A percentile compares a stretch with the other conserved stretches of the same genome.
These are phyloP conservation scores for Erebia epiphron DNA, from an alignment of 2,888 invertebrate genomes.

Conservation along the genomic window DNA sequence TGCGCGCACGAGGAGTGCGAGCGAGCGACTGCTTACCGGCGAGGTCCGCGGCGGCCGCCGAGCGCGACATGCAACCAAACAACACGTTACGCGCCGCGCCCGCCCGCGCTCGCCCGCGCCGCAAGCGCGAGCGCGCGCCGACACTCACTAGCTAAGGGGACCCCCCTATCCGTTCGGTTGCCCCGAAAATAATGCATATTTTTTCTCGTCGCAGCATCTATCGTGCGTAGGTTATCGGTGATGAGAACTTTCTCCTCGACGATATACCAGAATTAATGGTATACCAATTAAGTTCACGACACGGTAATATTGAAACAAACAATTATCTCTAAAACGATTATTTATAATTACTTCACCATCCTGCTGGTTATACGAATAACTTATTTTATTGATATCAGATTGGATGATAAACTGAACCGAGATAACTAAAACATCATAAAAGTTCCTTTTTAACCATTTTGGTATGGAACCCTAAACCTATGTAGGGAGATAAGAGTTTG, in stretches of 20 bases:
- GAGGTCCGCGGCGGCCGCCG: constrained; percentile 51
- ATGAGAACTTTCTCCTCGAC: not conserved
- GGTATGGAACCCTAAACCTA: no score
- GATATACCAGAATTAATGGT: not conserved
- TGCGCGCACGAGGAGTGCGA: constrained; percentile 58
- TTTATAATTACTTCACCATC: not conserved
- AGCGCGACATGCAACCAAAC: constrained; percentile 73
- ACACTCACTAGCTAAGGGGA: constrained; percentile 14
- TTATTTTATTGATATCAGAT: not conserved
- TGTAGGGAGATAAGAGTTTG: no score
- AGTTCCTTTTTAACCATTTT: no score
- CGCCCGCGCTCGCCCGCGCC: constrained; percentile 19
- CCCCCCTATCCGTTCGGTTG: constrained; percentile 18
- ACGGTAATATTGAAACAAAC: not conserved
- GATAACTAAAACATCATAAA: not conserved
- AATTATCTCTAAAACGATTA: not conserved
- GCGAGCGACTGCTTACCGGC: constrained; percentile 62
- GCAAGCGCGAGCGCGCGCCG: constrained; percentile 6
- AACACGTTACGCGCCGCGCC: constrained; percentile 45
- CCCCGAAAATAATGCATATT: constrained; percentile 73
- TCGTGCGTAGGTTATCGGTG: not conserved
- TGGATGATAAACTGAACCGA: not conserved
- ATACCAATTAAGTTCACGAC: not conserved
- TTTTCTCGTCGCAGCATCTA: constrained; percentile 54
- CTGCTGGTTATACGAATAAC: not conserved